Conservation (phyloP, 1,140 invertebrate species). For the Zaprionus africanus region DNA sequence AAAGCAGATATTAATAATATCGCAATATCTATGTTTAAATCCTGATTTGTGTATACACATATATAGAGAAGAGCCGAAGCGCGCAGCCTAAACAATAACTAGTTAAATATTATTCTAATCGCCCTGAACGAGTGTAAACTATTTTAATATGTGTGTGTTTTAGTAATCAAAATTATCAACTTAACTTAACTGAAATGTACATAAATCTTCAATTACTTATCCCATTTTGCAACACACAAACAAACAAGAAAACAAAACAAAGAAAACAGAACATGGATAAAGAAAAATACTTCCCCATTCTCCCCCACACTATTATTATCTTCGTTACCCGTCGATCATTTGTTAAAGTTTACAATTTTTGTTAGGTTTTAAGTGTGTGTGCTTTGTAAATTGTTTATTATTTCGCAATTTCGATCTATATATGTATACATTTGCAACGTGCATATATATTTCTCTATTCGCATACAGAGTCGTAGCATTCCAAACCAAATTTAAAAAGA, state of each 20-base stretch:
- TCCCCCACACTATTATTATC: conserved; percentile 12
- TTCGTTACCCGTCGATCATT: conserved; percentile 51
- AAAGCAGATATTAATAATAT: conserved; percentile 49
- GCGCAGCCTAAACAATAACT: conserved; percentile 69
- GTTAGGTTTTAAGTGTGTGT: conserved; percentile 80
- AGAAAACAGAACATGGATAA: conserved; percentile 36
- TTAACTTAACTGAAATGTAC: conserved; percentile 60
- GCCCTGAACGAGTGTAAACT: conserved; percentile 55
- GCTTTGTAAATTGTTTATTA: conserved; percentile 67
- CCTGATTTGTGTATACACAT: conserved; percentile 49
- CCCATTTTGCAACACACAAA: conserved; percentile 37
- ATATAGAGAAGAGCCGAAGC: conserved; percentile 41
- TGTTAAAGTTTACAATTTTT: conserved; percentile 79
- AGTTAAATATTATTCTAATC: conserved; percentile 72
- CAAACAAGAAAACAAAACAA: conserved; percentile 11
- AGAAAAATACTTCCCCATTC: conserved; percentile 24
- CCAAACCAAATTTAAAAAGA: conserved; percentile 60
- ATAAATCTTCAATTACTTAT: conserved; percentile 68
- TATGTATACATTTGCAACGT: conserved; percentile 3
- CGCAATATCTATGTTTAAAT: conserved; percentile 55
- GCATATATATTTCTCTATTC: conserved; percentile 37
- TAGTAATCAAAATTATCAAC: conserved; percentile 53
- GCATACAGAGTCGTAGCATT: conserved; percentile 78
- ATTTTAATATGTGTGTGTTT: conserved; percentile 71
- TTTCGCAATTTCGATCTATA: conserved; percentile 39